Base-by-base conservation (phyloP, 2,797 vertebrate species). In the Sebastes cheni region DNA sequence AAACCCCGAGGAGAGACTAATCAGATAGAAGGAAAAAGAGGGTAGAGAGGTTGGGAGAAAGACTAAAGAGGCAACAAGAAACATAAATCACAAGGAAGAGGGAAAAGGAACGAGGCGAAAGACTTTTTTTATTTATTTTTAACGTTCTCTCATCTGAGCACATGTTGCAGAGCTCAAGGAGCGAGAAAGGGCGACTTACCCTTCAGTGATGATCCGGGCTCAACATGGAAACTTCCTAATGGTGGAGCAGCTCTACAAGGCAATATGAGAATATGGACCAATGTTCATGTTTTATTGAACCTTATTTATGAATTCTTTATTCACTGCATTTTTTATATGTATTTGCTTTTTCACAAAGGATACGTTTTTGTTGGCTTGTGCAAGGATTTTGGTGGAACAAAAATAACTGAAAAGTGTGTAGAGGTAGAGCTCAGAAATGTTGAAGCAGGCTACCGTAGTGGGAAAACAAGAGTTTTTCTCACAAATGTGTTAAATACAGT, bases 281-380 rank as follows among this genome's bases (percentile, higher is more conserved):
- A 80, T 90, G 91, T 91, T 93, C 90, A 92, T 89, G 80, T 94
- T 93, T 93, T 94, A 93, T 91, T 94, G 91, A 92, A 92, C 92
- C 90, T 94, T 88, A 92, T 93, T 91, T 88, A 88, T 81, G 87
- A 80, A 85, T 92, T 84, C 81, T 82, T 85, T 86, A 83, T 62
- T 89, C 80, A 77, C 72, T 78, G 36, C 75, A 80, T 87, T 87
- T 92, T 90, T 84, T 62, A 83, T 87, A 85, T 84, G 59, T 84
- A 79, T 90, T 78, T 83, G 69, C 74, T 89, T 93, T 92, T 93
- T 86, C 83, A 87, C 84, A 67, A 81, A 83, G 23, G 82, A 75
- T 65, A 67, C 3, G 50, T 76, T 86, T 75, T 90, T 79, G 56
- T 89, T 81, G 72, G 86, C 30, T 83, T 88, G 76, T 83, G 68